Percentiles rank a stretch among this genome's conserved stretches.
Conservation (phyloP, 2,113 vertebrate genomes). For the Microtus ochrogaster region DNA sequence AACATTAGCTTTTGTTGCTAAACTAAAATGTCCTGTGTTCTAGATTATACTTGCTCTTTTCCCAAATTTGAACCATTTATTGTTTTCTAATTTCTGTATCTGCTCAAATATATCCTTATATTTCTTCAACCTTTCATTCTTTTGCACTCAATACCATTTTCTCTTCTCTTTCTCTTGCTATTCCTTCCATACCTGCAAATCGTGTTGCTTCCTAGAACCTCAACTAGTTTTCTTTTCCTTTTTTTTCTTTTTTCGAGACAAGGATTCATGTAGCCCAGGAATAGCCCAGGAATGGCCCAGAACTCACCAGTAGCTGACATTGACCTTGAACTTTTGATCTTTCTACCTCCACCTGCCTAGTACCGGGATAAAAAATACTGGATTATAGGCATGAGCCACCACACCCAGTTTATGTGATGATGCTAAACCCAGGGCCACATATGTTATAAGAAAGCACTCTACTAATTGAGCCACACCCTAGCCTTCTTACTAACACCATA, state of each 20-base stretch:
- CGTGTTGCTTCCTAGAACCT: neutral
- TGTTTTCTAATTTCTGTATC: neutral
- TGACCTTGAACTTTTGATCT: neutral
- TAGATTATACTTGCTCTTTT: neutral
- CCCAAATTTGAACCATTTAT: neutral
- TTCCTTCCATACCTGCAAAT: neutral
- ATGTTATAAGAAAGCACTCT: neutral
- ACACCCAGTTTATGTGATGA: neutral
- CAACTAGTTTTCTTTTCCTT: neutral
- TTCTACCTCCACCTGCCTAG: neutral
- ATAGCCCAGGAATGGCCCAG: neutral
- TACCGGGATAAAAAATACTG: neutral
- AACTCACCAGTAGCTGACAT: neutral
- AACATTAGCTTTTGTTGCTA: neutral
- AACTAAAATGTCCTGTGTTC: neutral
- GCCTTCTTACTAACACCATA: neutral
- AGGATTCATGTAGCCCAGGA: neutral
- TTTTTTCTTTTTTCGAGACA: neutral
- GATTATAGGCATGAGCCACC: neutral
- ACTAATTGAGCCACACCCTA: neutral
- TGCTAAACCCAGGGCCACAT: neutral
- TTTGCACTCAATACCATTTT: neutral
- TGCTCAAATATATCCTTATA: neutral
- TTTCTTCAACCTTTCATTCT: neutral
- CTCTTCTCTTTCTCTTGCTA: constrained; percentile 28